A percentile compares a stretch with the other conserved stretches of the same genome.
These are phyloP conservation scores for Crotalus helleri DNA, from an alignment of 2,113 vertebrate genomes.

Conservation along the genomic window DNA sequence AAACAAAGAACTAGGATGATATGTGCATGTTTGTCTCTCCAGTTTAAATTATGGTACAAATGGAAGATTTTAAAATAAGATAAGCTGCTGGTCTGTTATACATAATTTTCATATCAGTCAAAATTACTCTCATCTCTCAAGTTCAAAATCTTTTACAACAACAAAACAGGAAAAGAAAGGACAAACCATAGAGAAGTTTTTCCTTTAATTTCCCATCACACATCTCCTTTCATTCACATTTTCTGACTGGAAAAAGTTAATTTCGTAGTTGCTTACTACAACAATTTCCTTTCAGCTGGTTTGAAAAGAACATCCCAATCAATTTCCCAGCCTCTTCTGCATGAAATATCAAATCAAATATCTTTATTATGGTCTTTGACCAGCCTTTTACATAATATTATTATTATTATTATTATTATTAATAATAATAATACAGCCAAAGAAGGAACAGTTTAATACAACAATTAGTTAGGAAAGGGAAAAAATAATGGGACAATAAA, in stretches of 20 bases:
- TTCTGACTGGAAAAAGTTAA: background rate
- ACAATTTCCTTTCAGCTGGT: background rate
- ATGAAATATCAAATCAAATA: background rate
- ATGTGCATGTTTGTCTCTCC: background rate
- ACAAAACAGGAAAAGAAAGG: background rate
- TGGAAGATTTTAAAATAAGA: background rate
- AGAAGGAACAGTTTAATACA: background rate
- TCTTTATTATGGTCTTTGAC: background rate
- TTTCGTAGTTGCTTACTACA: background rate
- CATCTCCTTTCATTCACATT: background rate
- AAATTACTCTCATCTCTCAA: background rate
- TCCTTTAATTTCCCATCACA: too few species aligned
- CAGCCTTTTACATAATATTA: background rate
- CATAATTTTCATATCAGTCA: background rate
- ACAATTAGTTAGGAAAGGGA: background rate
- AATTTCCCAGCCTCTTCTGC: background rate
- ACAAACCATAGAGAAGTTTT: background rate
- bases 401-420: too few species aligned
- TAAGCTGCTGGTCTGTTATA: background rate
- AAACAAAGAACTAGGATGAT: background rate
- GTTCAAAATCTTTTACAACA: background rate
- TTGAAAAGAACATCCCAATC: background rate
- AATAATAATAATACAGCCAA: background rate
- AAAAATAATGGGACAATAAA: background rate
- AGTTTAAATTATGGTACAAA: background rate